Evolutionary conservation across 2,797 vertebrate genomes (phyloP), one percentile per base, ranked within the genome.

Genomic region (Poecilia velifera): DNA sequence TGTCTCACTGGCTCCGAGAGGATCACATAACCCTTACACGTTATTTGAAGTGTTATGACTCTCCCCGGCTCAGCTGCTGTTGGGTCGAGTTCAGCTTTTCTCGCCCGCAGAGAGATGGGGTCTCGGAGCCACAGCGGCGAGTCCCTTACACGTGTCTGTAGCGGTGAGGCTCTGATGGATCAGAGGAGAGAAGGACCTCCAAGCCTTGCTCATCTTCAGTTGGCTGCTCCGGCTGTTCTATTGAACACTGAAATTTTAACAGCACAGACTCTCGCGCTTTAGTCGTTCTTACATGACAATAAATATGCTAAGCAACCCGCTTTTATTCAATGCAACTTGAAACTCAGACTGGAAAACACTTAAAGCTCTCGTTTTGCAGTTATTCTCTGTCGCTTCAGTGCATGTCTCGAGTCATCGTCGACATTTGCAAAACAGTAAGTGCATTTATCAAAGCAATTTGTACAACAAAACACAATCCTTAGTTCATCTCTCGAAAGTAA

Each of bases 91-190:
- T 84, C 87, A 82, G 82, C 68, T 82, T 77, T 72, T 78, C 78
- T 73, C 0, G n/a, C 77, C 81, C 73, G 3, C 59, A 84, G 62
- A 43, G 34, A 2, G 46, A 45, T 46, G 51, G 8, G 51, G 77
- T 80, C 88, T 84, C 75, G 18, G 31, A 82, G 83, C 86, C 82
- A 2, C 82, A 75, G 41, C 47, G 18, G 41, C 76, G 81, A 87
- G 84, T 76, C 86, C 86, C 78, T 51, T 28, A 72, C 84, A 88
- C 83, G 74, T 83, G 83, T 87, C 81, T 89, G 78, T 86, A 81
- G 84, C 82, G 86, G 84, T 0, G 77, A 83, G 86, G 90, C 86
- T 88, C 84, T 72, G n/a, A 72, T 4, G 83, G 86, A 90, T 89
- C 92, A 91, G 79, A 91, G 84, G 20, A 80, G 66, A 82, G 82